Evolutionary conservation across 2,797 vertebrate species (phyloP).

Genomic region (Distichodus sexfasciatus): DNA sequence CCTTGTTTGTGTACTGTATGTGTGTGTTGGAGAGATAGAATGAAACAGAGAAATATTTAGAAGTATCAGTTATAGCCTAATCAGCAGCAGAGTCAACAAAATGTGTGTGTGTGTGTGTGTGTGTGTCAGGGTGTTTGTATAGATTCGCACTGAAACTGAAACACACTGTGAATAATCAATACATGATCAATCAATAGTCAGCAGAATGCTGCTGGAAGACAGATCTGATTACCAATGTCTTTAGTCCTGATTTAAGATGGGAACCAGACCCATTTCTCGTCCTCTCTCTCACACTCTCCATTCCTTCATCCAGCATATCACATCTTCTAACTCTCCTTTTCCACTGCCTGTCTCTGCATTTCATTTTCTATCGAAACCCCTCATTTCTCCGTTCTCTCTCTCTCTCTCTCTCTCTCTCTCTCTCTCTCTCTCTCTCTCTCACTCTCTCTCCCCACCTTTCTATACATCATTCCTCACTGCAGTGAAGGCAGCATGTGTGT

Average conservation of each 20-base stretch:
- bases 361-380: neutral
- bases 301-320: slow-evolving; percentile 33
- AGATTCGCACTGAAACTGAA: slow-evolving; percentile 49
- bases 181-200: slow-evolving; percentile 64
- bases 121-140: neutral
- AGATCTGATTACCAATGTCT: slow-evolving; percentile 56
- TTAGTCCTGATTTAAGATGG: slow-evolving; percentile 65
- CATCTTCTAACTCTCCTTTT: neutral
- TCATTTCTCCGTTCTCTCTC: slow-evolving; percentile 47
- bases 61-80: slow-evolving; percentile 8
- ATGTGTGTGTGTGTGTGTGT: neutral
- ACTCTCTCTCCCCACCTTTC: slow-evolving; percentile 34
- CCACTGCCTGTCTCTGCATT: neutral
- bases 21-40: no score
- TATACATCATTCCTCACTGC: slow-evolving; percentile 60
- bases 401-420: slow-evolving; percentile 34
- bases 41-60: no score
- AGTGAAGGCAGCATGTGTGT: slow-evolving; percentile 64
- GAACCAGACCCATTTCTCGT: slow-evolving; percentile 50
- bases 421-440: slow-evolving; percentile 13
- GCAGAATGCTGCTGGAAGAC: slow-evolving; percentile 28
- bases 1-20: slow-evolving; percentile 4
- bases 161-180: slow-evolving; percentile 64
- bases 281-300: slow-evolving; percentile 32
- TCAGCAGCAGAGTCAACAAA: slow-evolving; percentile 10